These are phyloP conservation scores for Protonemura montana DNA, from an alignment of 2,888 invertebrate genomes.

Conservation along the genomic window DNA sequence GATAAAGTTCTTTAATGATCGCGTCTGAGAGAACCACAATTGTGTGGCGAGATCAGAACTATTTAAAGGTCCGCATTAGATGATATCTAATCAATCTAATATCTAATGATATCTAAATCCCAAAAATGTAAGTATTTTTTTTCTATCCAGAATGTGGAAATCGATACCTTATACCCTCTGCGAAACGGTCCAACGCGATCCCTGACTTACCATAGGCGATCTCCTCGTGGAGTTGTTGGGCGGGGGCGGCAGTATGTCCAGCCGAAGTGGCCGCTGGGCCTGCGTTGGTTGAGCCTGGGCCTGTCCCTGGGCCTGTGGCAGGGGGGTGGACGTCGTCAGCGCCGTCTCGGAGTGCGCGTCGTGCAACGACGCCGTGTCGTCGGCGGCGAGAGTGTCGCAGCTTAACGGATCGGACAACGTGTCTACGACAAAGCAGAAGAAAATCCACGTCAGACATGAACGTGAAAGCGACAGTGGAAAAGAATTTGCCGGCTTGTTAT, in stretches of 20 bases:
- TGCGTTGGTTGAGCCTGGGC: too few species aligned
- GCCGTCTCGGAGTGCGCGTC: slow-evolving; percentile 51
- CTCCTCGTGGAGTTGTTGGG: slow-evolving; percentile 47
- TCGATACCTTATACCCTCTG: too few species aligned
- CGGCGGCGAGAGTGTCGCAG: slow-evolving; percentile 52
- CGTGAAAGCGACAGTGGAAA: background rate
- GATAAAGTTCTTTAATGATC: too few species aligned
- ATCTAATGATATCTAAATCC: too few species aligned
- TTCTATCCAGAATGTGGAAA: too few species aligned
- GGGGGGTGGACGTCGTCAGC: slow-evolving; percentile 32
- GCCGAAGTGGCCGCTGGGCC: slow-evolving; percentile 53
- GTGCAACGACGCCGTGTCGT: slow-evolving; percentile 53
- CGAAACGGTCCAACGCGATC: too few species aligned
- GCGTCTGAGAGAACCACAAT: too few species aligned
- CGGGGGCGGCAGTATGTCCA: slow-evolving; percentile 56
- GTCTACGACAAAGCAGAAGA: slow-evolving; percentile 43
- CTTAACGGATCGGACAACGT: slow-evolving; percentile 50
- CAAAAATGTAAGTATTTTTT: too few species aligned
- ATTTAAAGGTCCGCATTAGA: too few species aligned
- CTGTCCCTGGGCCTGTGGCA: slow-evolving; percentile 32
- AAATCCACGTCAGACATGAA: background rate
- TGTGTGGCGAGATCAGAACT: too few species aligned
- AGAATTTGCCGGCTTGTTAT: background rate
- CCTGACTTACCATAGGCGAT: slow-evolving; percentile 48
- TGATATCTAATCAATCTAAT: too few species aligned